These are phyloP conservation scores for Pseudoatta argentina DNA, from an alignment of 1,140 invertebrate genomes.

Conservation along the genomic window DNA sequence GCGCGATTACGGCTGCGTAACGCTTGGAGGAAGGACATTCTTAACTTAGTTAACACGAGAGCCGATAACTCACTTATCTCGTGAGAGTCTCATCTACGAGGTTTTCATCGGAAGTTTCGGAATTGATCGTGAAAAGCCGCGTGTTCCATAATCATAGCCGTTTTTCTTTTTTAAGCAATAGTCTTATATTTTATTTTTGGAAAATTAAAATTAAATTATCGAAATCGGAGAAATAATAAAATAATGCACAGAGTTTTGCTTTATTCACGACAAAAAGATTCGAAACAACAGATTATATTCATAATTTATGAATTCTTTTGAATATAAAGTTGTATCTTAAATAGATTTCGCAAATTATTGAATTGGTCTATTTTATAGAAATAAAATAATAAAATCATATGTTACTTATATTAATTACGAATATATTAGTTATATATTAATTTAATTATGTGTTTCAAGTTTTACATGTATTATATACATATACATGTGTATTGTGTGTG, in stretches of 20 bases:
- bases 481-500: background rate
- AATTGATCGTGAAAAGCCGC: slow-evolving; percentile 35
- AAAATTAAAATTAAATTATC: slow-evolving; percentile 16
- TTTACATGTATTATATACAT: background rate
- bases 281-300: background rate
- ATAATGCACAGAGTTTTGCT: background rate
- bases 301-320: background rate
- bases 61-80: slow-evolving; percentile 41
- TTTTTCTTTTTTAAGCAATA: background rate
- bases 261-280: background rate
- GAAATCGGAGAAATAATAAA: slow-evolving; percentile 12
- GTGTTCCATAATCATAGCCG: background rate
- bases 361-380: background rate
- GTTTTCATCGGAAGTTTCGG: slow-evolving; percentile 34
- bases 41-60: slow-evolving; percentile 42
- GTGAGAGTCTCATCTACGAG: background rate
- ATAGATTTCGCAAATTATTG: background rate
- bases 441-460: background rate
- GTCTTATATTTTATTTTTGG: background rate
- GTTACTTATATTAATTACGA: background rate
- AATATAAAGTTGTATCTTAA: background rate
- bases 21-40: slow-evolving; percentile 52
- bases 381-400: background rate
- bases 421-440: background rate
- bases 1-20: slow-evolving; percentile 22